Evolutionary conservation across 1,140 invertebrate species (phyloP).

Genomic region (Gryllus bimaculatus): DNA sequence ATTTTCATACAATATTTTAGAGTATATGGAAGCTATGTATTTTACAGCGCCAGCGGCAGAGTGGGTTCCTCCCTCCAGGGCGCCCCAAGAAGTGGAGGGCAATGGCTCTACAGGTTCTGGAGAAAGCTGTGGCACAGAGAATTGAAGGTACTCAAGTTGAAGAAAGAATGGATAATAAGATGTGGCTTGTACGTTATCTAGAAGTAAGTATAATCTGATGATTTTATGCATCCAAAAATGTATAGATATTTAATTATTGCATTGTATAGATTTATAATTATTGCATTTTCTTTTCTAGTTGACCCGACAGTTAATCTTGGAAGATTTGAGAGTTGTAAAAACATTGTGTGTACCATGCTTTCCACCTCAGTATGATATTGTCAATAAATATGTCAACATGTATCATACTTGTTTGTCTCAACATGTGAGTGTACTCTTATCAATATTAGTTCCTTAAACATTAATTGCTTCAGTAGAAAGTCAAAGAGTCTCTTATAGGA

Average conservation of each 20-base stretch:
- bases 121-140: constrained; percentile 71
- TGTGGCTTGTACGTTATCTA: constrained; percentile 80
- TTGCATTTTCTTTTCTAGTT: constrained; percentile 42
- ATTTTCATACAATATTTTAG: too few species aligned
- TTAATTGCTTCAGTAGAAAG: too few species aligned
- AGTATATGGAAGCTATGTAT: too few species aligned
- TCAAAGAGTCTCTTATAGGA: too few species aligned
- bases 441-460: too few species aligned
- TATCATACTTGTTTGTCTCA: constrained; percentile 82
- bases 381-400: constrained; percentile 84
- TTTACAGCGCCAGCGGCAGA: constrained; percentile 60
- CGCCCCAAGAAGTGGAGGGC: constrained; percentile 87
- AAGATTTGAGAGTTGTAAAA: constrained; percentile 88
- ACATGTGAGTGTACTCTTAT: constrained; percentile 52
- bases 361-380: constrained; percentile 90
- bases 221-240: not conserved
- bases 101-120: constrained; percentile 74
- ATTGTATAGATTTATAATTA: not conserved
- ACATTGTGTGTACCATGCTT: constrained; percentile 89
- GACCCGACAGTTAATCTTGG: constrained; percentile 77
- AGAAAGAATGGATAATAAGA: constrained; percentile 81
- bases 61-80: constrained; percentile 84
- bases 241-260: not conserved
- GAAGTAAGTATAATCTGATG: constrained; percentile 26
- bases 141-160: constrained; percentile 89